These are phyloP conservation scores for Ruditapes philippinarum DNA, from an alignment of 1,140 invertebrate species.

Conservation along the genomic window DNA sequence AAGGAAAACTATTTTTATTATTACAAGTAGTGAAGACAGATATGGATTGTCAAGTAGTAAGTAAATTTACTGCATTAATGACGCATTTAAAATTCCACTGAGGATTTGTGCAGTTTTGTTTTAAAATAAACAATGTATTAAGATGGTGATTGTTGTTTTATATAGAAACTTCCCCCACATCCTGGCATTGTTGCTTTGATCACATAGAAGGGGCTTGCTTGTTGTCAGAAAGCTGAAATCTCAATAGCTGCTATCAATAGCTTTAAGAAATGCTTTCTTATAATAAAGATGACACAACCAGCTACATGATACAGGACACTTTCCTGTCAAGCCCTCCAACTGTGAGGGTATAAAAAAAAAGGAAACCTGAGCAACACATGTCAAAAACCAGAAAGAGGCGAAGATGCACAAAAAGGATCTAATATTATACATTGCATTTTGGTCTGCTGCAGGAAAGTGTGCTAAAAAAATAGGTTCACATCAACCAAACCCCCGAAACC, in stretches of 20 bases:
- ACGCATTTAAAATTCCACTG: too few species aligned
- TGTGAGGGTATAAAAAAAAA: constrained; percentile 79
- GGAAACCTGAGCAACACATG: constrained; percentile 60
- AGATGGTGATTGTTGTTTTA: too few species aligned
- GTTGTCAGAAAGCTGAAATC: constrained; percentile 97
- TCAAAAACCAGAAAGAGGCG: constrained; percentile 60
- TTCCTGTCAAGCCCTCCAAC: constrained; percentile 75
- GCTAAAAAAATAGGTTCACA: constrained; percentile 94
- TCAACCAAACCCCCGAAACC: constrained; percentile 90
- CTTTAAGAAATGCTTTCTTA: constrained; percentile 93
- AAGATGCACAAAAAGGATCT: constrained; percentile 61
- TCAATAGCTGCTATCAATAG: constrained; percentile 97
- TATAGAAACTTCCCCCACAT: constrained; percentile 94
- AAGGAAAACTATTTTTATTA: too few species aligned
- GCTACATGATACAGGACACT: constrained; percentile 48
- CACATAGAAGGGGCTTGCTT: constrained; percentile 97
- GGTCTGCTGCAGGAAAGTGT: constrained; percentile 94
- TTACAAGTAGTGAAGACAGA: too few species aligned
- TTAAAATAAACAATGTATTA: too few species aligned
- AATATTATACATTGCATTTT: constrained; percentile 88
- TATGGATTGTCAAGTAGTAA: too few species aligned
- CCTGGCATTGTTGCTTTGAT: constrained; percentile 96
- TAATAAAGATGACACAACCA: constrained; percentile 69
- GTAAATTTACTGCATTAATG: too few species aligned
- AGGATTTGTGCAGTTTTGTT: too few species aligned